Conservation (phyloP, 1,140 invertebrate genomes). For the Tetragonula clypearis region DNA sequence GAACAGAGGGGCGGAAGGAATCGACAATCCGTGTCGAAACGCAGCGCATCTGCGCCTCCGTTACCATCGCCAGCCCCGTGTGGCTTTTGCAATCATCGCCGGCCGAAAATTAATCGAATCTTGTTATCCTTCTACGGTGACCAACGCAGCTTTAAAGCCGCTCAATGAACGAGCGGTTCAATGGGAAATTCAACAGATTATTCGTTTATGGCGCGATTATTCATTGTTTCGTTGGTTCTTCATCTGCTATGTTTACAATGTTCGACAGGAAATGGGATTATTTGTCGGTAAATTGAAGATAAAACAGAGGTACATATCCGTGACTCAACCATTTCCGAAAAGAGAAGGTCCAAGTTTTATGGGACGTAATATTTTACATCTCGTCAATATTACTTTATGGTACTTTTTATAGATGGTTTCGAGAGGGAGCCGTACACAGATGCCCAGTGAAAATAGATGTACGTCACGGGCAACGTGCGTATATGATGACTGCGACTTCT, state of each 20-base stretch:
- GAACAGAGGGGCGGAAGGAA: conserved; percentile 61
- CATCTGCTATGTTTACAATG: background rate
- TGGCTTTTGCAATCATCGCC: background rate
- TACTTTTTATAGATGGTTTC: background rate
- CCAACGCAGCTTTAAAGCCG: background rate
- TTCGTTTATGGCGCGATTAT: background rate
- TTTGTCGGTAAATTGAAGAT: background rate
- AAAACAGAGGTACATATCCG: background rate
- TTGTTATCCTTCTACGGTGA: background rate
- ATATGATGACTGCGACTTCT: background rate
- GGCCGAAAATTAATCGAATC: background rate
- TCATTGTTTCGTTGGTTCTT: background rate
- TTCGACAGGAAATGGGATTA: background rate
- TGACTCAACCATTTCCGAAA: background rate
- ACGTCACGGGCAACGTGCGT: background rate
- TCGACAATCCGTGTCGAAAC: conserved; percentile 65
- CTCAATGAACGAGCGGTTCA: background rate
- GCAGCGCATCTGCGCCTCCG: conserved; percentile 59
- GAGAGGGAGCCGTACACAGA: background rate
- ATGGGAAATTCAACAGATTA: background rate
- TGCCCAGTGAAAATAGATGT: background rate
- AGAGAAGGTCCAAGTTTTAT: background rate
- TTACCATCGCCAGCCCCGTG: background rate
- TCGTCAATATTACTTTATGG: background rate
- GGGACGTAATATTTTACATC: background rate